Percentiles rank a stretch among this genome's conserved stretches.
phyloP scores from a whole-genome alignment of 2,888 invertebrate genomes.

The Zygothrica quintamaculata region DNA sequence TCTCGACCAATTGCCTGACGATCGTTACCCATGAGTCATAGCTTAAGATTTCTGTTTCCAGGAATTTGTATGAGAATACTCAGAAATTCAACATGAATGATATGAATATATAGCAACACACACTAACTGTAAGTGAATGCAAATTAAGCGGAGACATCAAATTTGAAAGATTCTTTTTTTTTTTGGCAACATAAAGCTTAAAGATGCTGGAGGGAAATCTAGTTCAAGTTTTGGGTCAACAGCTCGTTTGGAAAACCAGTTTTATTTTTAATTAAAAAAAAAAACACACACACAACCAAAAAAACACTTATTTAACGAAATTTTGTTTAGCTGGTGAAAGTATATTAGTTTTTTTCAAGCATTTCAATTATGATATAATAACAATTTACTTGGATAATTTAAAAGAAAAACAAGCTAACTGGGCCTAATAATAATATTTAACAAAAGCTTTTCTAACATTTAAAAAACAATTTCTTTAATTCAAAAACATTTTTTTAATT shows the following conservation, averaged over 20 bases:
- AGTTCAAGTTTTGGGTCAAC: slow-evolving; percentile 73
- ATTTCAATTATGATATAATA: slow-evolving; percentile 58
- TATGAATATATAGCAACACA: too few species aligned
- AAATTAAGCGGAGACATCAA: slow-evolving; percentile 38
- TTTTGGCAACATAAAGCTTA: slow-evolving; percentile 19
- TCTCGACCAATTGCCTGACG: slow-evolving; percentile 28
- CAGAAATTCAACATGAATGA: slow-evolving; percentile 43
- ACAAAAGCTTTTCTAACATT: slow-evolving; percentile 46
- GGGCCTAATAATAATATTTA: slow-evolving; percentile 35
- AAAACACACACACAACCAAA: slow-evolving; percentile 26
- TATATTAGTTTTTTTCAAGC: slow-evolving; percentile 44
- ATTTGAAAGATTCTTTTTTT: neutral
- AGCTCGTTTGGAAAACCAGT: slow-evolving; percentile 60
- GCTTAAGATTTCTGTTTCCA: slow-evolving; percentile 48
- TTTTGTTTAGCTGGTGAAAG: slow-evolving; percentile 62
- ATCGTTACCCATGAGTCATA: slow-evolving; percentile 55
- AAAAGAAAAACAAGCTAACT: slow-evolving; percentile 4
- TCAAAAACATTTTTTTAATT: slow-evolving; percentile 19
- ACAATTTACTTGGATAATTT: too few species aligned
- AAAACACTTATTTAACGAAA: slow-evolving; percentile 55
- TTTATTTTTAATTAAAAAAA: slow-evolving; percentile 72
- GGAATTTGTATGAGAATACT: slow-evolving; percentile 73
- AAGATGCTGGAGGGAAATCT: slow-evolving; percentile 66
- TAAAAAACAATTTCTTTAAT: neutral
- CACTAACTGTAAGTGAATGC: slow-evolving; percentile 53